These are phyloP conservation scores for Tachypleus tridentatus DNA, from an alignment of 1,140 invertebrate genomes.

Conservation along the genomic window DNA sequence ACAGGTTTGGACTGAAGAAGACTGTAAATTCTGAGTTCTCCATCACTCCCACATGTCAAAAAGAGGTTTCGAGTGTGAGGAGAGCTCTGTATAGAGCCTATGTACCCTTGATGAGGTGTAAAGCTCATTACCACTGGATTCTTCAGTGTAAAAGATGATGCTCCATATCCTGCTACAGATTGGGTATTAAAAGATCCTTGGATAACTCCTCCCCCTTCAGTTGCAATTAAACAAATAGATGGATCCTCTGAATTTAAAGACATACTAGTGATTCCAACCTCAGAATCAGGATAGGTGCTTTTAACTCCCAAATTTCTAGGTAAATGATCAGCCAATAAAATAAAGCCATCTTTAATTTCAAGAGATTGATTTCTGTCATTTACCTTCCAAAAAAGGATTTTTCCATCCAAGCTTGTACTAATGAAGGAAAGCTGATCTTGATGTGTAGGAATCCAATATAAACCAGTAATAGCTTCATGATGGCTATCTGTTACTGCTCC, in stretches of 20 bases:
- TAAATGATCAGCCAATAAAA: conserved; percentile 17
- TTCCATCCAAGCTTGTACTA: conserved; percentile 20
- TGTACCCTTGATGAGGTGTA: conserved; percentile 16
- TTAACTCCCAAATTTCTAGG: conserved; percentile 16
- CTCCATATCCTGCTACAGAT: conserved; percentile 11
- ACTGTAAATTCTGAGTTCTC: conserved; percentile 19
- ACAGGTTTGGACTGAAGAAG: conserved; percentile 16
- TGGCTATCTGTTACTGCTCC: conserved; percentile 6
- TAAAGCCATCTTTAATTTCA: conserved; percentile 13
- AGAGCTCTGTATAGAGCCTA: conserved; percentile 16
- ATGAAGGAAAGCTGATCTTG: conserved; percentile 7
- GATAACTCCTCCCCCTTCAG: conserved; percentile 22
- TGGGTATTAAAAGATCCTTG: conserved; percentile 20
- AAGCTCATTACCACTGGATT: conserved; percentile 18
- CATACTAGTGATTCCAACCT: conserved; percentile 19
- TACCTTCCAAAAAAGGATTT: conserved; percentile 19
- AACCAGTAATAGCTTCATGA: conserved; percentile 14
- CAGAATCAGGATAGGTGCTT: conserved; percentile 11
- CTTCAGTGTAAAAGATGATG: conserved; percentile 8
- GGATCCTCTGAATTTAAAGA: conserved; percentile 22
- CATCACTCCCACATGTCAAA: conserved; percentile 18
- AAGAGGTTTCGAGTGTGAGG: conserved; percentile 21
- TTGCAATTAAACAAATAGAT: conserved; percentile 20
- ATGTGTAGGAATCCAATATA: conserved; percentile 9
- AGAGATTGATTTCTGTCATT: conserved; percentile 8